phyloP scores from a whole-genome alignment of 2,888 invertebrate genomes.

The Dasypolia templi region DNA sequence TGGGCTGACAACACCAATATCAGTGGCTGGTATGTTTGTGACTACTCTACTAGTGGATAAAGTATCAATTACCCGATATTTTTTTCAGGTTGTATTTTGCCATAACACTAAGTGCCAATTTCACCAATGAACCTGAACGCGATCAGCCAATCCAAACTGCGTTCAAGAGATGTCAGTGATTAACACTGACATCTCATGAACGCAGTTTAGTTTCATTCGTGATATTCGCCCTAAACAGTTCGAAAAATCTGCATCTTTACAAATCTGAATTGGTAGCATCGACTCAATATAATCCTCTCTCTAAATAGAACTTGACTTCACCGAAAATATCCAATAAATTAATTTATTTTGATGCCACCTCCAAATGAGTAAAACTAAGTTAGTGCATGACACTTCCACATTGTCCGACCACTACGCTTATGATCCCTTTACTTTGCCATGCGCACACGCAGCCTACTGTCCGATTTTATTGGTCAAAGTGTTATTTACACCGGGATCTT shows the following conservation, averaged over 20 bases:
- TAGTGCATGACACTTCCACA: neutral
- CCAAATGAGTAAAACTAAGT: neutral
- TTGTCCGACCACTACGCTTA: slow-evolving; percentile 4
- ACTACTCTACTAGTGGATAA: neutral
- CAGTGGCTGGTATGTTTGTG: neutral
- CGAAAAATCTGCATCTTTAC: neutral
- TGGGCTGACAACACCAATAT: neutral
- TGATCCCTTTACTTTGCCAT: slow-evolving; percentile 12
- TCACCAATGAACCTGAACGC: too few species aligned
- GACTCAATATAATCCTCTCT: neutral
- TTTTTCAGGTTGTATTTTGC: neutral
- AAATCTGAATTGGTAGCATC: neutral
- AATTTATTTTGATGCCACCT: slow-evolving; percentile 6
- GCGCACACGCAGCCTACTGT: slow-evolving; percentile 36
- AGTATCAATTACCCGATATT: neutral
- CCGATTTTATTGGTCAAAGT: slow-evolving; percentile 41
- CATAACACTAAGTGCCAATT: neutral
- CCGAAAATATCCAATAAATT: neutral
- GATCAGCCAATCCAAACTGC: too few species aligned
- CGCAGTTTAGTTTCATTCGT: too few species aligned
- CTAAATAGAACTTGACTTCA: neutral
- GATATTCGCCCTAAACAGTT: too few species aligned
- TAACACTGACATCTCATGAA: too few species aligned
- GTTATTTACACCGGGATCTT: slow-evolving; percentile 49
- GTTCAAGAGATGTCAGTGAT: too few species aligned